Percentiles rank a stretch among this genome's conserved stretches.
Evolutionary conservation across 1,140 invertebrate species (phyloP).

Genomic region (Harpegnathos saltator): DNA sequence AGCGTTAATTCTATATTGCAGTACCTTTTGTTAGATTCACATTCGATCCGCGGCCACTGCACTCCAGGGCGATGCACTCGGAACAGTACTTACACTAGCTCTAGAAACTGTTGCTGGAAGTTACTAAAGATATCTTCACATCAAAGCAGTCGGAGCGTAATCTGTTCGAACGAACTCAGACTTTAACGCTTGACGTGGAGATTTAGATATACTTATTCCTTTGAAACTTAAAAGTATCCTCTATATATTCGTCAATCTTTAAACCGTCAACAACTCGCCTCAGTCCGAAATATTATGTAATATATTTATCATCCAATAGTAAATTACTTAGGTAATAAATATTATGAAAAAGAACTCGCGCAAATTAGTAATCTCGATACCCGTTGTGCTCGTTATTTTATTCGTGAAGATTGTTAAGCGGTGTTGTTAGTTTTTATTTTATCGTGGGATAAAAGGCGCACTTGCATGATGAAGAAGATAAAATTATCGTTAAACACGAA

Average conservation of each 20-base stretch:
- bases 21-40: conserved; percentile 16
- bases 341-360: too few species aligned
- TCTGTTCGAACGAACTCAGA: background rate
- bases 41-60: conserved; percentile 26
- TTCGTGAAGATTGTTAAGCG: too few species aligned
- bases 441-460: too few species aligned
- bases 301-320: too few species aligned
- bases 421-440: too few species aligned
- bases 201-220: background rate
- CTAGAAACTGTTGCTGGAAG: conserved; percentile 28
- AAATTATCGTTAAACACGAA: conserved; percentile 8
- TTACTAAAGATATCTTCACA: background rate
- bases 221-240: background rate
- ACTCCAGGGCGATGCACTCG: conserved; percentile 36
- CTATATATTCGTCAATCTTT: too few species aligned
- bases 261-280: too few species aligned
- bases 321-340: too few species aligned
- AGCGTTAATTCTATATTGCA: background rate
- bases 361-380: too few species aligned
- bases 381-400: too few species aligned
- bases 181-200: background rate
- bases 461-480: background rate
- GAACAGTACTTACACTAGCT: conserved; percentile 19
- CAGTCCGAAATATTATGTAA: too few species aligned
- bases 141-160: background rate